Base-by-base conservation (phyloP, 2,113 vertebrate species). In the Australoheros scitulus region DNA sequence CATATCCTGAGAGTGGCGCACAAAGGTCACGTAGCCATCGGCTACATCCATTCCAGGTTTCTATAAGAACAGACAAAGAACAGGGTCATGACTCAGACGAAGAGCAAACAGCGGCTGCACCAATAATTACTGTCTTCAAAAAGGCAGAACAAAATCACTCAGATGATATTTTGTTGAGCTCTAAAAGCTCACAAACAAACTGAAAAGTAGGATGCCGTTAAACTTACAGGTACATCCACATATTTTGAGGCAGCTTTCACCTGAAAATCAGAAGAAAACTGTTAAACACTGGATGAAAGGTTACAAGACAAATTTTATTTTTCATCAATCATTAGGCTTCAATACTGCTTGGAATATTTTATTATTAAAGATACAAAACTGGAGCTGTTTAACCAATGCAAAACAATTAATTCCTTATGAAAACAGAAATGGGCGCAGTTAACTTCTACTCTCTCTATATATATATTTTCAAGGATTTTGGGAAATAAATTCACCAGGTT, bases 191-290 rank as follows among this genome's bases (percentile, higher is more conserved):
- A 94, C 6, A 38, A 64, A 34, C 57, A 88, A 76, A 88, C 56
- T 56, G 50, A 65, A 15, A 41, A 24, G 24, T 36, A 11, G 58
- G 56, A 41, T 15, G 61, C 41, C 55, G n/a, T 88, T 86, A 89
- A 93, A 99, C 98, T 99, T 97, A 99, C 98, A 88, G 98, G 98
- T 90, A 99, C 98, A 92, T 99, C 98, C 97, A 99, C 98, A 91
- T 99, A 99, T 95, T 99, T 99, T 93, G 98, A 99, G 91, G 98
- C 98, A 92, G 98, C 98, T 96, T 99, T 99, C 95, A 99, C 98
- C 98, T 99, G 94, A 85, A 72, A 94, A 95, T 94, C 14, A 87
- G 85, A 91, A 89, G 85, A 87, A 93, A 89, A 95, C 55, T 85
- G 70, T 90, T 20, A 43, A 47, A 65, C 11, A 64, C 17, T 74